Evolutionary conservation across 2,888 invertebrate species (phyloP).

Genomic region (Tholera decimalis): DNA sequence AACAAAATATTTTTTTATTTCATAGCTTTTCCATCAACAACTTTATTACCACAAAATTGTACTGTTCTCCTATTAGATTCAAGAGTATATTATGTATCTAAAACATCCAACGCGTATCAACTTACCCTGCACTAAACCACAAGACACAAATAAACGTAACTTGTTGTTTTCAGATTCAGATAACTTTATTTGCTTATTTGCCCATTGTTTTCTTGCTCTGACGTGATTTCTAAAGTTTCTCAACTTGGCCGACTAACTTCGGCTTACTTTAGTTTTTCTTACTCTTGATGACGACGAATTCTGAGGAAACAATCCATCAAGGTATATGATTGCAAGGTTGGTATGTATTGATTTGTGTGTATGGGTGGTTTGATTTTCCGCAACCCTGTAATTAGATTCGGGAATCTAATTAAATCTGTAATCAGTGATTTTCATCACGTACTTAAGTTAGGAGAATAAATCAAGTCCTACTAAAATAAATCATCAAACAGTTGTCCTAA

Average conservation of each 20-base stretch:
- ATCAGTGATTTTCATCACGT: no score
- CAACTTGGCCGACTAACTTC: conserved; percentile 45
- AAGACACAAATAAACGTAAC: conserved; percentile 38
- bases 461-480: no score
- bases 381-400: background rate
- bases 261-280: conserved; percentile 64
- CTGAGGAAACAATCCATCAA: conserved; percentile 47
- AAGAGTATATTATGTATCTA: conserved; percentile 23
- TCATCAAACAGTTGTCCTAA: no score
- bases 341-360: conserved; percentile 22
- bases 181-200: no score
- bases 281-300: conserved; percentile 59
- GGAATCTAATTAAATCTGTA: no score
- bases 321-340: conserved; percentile 21
- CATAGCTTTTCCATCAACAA: conserved; percentile 5
- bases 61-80: conserved; percentile 2
- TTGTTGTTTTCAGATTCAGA: conserved; percentile 32
- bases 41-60: background rate
- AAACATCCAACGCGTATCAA: conserved; percentile 18
- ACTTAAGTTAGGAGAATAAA: no score
- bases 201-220: conserved; percentile 58
- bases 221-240: conserved; percentile 54
- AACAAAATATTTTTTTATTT: background rate
- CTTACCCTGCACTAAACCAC: conserved; percentile 31
- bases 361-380: conserved; percentile 15